These are phyloP conservation scores for Drosophila mojavensis DNA, from an alignment of 1,140 invertebrate species.

Conservation along the genomic window DNA sequence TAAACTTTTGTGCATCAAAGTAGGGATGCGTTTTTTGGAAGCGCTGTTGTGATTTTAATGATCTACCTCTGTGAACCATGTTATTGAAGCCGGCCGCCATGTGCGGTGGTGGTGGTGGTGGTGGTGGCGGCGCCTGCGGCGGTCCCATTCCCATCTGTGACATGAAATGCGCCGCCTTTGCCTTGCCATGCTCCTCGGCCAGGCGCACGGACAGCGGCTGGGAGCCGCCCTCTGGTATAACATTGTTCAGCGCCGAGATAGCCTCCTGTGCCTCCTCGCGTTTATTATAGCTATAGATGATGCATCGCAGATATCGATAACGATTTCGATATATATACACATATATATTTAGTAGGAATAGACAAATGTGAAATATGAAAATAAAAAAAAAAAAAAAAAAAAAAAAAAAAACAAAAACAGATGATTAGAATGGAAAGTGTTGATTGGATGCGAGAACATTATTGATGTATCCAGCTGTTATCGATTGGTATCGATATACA, in stretches of 20 bases:
- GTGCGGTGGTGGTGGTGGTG: slow-evolving; percentile 64
- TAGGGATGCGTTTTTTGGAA: slow-evolving; percentile 83
- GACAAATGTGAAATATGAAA: no score
- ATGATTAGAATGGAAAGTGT: slow-evolving; percentile 7
- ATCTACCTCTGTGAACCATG: slow-evolving; percentile 84
- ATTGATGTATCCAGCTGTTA: not conserved
- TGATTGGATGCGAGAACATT: not conserved
- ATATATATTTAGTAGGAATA: no score
- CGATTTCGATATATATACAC: not conserved
- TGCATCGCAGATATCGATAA: not conserved
- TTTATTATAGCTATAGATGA: slow-evolving; percentile 84
- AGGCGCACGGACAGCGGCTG: slow-evolving; percentile 92
- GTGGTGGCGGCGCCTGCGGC: slow-evolving; percentile 58
- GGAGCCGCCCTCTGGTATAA: slow-evolving; percentile 91
- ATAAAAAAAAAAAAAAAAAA: not conserved
- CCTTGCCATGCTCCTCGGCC: slow-evolving; percentile 96
- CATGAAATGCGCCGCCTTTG: slow-evolving; percentile 87
- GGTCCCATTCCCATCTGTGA: slow-evolving; percentile 75
- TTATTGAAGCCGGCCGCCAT: slow-evolving; percentile 78
- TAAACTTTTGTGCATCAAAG: slow-evolving; percentile 82
- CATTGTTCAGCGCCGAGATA: slow-evolving; percentile 93
- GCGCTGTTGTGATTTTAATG: slow-evolving; percentile 79
- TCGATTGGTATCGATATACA: not conserved
- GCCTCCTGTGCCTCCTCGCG: slow-evolving; percentile 95
- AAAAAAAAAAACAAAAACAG: slow-evolving; percentile 22